A percentile compares a stretch with the other conserved stretches of the same genome.
phyloP scores from a whole-genome alignment of 2,888 invertebrate species.

The Adelognathus sp. region DNA sequence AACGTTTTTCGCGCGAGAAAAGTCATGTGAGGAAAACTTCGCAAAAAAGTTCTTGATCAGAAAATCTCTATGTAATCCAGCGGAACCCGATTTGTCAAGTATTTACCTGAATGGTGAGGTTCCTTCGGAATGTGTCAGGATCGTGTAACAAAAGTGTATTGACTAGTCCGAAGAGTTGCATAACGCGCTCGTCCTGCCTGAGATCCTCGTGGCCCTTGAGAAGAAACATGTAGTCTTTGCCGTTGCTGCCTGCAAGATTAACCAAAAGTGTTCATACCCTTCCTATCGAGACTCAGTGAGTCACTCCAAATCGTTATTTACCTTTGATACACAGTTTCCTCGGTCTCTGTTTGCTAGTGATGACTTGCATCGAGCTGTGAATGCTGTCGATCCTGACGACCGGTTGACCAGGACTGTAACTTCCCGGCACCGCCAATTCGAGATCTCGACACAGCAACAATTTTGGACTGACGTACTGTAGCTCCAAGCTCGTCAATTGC shows the following conservation, averaged over 20 bases:
- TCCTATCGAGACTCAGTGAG: too few relatives aligned
- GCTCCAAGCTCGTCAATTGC: conserved; percentile 93
- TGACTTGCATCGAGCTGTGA: conserved; percentile 96
- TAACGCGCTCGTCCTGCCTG: conserved; percentile 98
- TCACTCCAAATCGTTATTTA: conserved; percentile 60
- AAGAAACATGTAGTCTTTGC: conserved; percentile 98
- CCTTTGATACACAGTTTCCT: conserved; percentile 94
- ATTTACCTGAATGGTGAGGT: conserved; percentile 85
- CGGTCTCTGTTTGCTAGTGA: conserved; percentile 98
- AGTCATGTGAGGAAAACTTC: too few relatives aligned
- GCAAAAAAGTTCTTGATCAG: background rate
- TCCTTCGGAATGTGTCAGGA: conserved; percentile 96
- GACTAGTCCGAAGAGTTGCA: conserved; percentile 98
- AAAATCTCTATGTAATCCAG: background rate
- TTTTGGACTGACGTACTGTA: conserved; percentile 98
- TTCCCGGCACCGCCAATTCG: conserved; percentile 98
- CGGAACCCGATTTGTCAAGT: too few relatives aligned
- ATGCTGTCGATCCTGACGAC: conserved; percentile 95
- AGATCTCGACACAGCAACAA: conserved; percentile 94
- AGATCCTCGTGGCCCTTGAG: conserved; percentile 99
- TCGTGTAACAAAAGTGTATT: conserved; percentile 97
- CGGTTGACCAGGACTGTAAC: conserved; percentile 96
- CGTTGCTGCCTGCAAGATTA: conserved; percentile 91
- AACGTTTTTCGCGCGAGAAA: too few relatives aligned
- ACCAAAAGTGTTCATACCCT: background rate